Base-by-base conservation (phyloP, 2,797 vertebrate genomes). In the Bradypus variegatus region DNA sequence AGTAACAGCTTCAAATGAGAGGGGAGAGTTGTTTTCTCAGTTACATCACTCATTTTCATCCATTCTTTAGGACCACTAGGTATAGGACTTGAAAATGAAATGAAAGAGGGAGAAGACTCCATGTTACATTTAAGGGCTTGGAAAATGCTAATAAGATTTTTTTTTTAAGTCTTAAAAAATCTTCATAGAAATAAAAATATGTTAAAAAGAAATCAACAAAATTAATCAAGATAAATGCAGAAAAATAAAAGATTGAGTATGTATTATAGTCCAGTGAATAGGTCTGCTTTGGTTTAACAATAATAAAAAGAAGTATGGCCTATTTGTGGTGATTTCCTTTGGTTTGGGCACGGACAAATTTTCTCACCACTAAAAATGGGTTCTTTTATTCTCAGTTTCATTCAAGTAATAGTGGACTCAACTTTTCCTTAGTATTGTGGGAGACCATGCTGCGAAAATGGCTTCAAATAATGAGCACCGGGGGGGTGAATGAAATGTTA, bases 361-460 rank as follows among this genome's bases (percentile, higher is more conserved):
- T 97, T 97, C 96, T 97, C 95, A 95, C 92, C 91, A 96, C 94
- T 96, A 97, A 97, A 90, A 92, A 96, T 92, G 96, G 92, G 92
- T 94, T 97, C 97, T 97, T 98, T 97, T 97, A 97, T 98, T 97
- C 96, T 97, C 95, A 92, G 86, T 95, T 97, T 97, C 96, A 97
- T 97, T 97, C 93, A 95, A 95, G 96, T 92, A 96, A 96, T 94
- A 95, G 94, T 97, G 96, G 97, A 97, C 96, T 93, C 96, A 97
- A 96, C 96, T 97, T 97, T 95, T 97, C 96, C 96, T 96, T 96
- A 96, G 95, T 94, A 97, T 96, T 97, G 92, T 96, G 80, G 92
- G 96, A 96, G 94, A 95, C 90, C 97, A 97, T 96, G 97, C 97
- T 97, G 97, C 77, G 97, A 97, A 97, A 98, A 98, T 98, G 96